These are phyloP conservation scores for Ginglymostoma cirratum DNA, from an alignment of 2,113 vertebrate genomes.

Conservation along the genomic window DNA sequence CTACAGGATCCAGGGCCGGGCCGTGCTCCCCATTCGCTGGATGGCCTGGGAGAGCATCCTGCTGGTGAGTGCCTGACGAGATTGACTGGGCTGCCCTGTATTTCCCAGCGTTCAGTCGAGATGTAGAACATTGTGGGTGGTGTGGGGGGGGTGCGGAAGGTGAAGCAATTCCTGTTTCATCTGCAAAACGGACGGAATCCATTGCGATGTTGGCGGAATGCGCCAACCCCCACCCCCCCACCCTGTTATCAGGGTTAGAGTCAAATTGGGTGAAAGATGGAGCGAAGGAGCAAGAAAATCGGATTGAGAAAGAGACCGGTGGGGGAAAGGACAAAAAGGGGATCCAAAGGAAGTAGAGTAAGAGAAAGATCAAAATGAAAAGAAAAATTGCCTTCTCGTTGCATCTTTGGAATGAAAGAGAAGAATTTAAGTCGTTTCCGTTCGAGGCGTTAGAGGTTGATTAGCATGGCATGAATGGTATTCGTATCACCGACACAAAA, in stretches of 20 bases:
- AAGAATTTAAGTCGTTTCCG: neutral
- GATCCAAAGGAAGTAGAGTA: neutral
- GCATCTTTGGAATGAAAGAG: neutral
- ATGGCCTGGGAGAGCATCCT: conserved; percentile 96
- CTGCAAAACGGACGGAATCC: no score
- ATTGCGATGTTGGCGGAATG: no score
- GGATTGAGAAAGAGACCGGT: neutral
- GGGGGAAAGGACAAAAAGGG: neutral
- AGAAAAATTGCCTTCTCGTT: neutral
- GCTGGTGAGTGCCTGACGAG: conserved; percentile 59
- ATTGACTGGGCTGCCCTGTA: neutral
- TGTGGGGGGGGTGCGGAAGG: neutral
- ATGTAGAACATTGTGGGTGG: neutral
- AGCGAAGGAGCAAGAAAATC: neutral
- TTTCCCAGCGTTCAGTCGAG: neutral
- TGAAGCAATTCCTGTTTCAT: no score
- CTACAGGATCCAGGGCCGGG: conserved; percentile 82
- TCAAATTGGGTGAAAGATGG: neutral
- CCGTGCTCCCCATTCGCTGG: conserved; percentile 88
- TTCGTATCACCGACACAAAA: neutral
- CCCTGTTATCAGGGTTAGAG: neutral
- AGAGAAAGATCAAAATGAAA: neutral
- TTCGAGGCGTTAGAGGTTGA: neutral
- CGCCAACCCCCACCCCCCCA: no score
- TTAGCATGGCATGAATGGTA: neutral